Evolutionary conservation across 2,888 invertebrate species (phyloP).

Genomic region (Tinea trinotella): DNA sequence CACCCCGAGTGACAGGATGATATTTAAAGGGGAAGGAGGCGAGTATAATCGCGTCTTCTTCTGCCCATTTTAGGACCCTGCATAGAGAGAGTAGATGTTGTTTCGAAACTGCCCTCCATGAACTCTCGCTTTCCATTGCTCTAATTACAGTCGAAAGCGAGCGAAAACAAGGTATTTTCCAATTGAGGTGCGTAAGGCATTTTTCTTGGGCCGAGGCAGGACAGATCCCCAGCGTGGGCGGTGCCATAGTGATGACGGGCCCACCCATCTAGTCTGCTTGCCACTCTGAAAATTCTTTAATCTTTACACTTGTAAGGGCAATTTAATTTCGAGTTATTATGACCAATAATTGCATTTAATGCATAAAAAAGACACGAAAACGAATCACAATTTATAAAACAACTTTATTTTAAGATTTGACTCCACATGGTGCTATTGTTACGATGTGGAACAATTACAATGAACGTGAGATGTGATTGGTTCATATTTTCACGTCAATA

Average conservation of each 20-base stretch:
- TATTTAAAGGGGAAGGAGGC: too few species aligned
- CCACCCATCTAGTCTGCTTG: not conserved
- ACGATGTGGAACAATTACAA: not conserved
- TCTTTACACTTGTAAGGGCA: conserved; percentile 26
- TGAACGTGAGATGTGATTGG: not conserved
- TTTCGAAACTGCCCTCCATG: too few species aligned
- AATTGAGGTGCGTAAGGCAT: too few species aligned
- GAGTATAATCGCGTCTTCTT: too few species aligned
- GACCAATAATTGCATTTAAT: conserved; percentile 46
- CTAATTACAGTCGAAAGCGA: too few species aligned
- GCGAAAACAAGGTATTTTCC: too few species aligned
- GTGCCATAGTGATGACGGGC: not conserved
- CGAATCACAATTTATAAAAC: conserved; percentile 28
- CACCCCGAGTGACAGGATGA: too few species aligned
- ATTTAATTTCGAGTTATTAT: conserved; percentile 46
- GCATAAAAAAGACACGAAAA: conserved; percentile 40
- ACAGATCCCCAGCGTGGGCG: too few species aligned
- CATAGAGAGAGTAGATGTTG: too few species aligned
- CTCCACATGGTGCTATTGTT: conserved; percentile 42
- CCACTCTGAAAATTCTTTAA: conserved; percentile 33
- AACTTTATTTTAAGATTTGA: conserved; percentile 47
- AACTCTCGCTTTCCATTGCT: too few species aligned
- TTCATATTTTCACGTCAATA: not conserved
- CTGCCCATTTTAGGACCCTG: too few species aligned
- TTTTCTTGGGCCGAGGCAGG: too few species aligned